Percentiles rank a stretch among this genome's conserved stretches.
Conservation (phyloP, 1,140 invertebrate genomes). For the Drusus annulatus region DNA sequence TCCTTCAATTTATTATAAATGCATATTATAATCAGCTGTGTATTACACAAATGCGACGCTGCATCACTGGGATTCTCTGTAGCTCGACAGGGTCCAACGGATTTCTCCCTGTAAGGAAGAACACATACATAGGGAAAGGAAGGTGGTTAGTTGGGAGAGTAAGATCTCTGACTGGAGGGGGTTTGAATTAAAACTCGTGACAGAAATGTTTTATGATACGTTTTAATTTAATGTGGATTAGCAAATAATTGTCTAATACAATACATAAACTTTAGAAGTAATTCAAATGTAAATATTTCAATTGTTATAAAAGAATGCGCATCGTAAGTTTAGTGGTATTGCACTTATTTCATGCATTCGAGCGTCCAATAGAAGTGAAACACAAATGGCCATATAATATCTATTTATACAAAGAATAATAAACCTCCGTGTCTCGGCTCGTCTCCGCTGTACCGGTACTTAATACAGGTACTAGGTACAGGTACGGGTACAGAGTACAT, state of each 20-base stretch:
- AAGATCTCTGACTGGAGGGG: not conserved
- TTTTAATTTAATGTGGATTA: conserved; percentile 51
- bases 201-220: conserved; percentile 42
- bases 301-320: conserved; percentile 33
- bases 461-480: too few species aligned
- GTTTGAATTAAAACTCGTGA: conserved; percentile 24
- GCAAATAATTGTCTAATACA: conserved; percentile 51
- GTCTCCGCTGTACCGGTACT: conserved; percentile 8
- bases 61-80: too few species aligned
- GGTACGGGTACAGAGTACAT: too few species aligned
- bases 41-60: too few species aligned
- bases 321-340: conserved; percentile 23
- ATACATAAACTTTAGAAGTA: conserved; percentile 43
- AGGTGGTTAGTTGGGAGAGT: not conserved
- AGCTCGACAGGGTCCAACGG: too few species aligned
- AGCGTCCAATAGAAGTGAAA: conserved; percentile 23
- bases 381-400: conserved; percentile 9
- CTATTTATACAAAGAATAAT: conserved; percentile 39
- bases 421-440: conserved; percentile 8
- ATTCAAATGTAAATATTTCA: conserved; percentile 37
- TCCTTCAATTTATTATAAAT: too few species aligned
- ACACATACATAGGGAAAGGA: not conserved
- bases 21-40: too few species aligned
- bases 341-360: conserved; percentile 24
- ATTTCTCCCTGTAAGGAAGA: not conserved